phyloP scores from a whole-genome alignment of 2,888 invertebrate genomes.

The Epistrophe grossulariae region DNA sequence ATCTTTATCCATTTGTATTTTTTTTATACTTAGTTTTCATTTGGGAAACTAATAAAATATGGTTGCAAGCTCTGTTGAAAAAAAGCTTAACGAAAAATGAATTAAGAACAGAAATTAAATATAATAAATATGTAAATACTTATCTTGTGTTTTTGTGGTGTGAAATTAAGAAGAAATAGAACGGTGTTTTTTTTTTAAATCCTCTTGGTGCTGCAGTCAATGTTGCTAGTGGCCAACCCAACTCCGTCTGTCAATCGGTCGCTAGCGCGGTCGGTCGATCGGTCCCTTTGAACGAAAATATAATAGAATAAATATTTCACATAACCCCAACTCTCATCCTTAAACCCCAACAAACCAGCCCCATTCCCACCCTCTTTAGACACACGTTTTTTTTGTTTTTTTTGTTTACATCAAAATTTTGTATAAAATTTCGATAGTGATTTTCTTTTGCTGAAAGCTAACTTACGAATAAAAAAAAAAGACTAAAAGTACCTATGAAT shows the following conservation, averaged over 20 bases:
- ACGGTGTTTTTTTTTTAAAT: constrained; percentile 6
- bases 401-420: constrained; percentile 10
- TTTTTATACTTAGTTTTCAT: background rate
- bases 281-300: background rate
- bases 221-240: background rate
- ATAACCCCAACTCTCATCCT: background rate
- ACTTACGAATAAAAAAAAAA: constrained; percentile 5
- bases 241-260: background rate
- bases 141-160: constrained; percentile 2
- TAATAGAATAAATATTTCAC: background rate
- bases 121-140: constrained; percentile 6
- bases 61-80: constrained; percentile 11
- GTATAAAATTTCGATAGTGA: background rate
- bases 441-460: background rate
- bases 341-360: background rate
- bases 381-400: background rate
- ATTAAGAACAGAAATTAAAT: background rate
- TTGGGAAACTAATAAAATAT: constrained; percentile 12
- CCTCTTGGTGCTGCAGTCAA: background rate
- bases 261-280: background rate
- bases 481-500: background rate
- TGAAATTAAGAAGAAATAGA: background rate
- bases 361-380: background rate
- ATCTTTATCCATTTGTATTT: constrained; percentile 18
- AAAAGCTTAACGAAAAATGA: background rate